A percentile compares a stretch with the other conserved stretches of the same genome.
Conservation (phyloP, 2,888 invertebrate genomes). For the Syrphus vitripennis region DNA sequence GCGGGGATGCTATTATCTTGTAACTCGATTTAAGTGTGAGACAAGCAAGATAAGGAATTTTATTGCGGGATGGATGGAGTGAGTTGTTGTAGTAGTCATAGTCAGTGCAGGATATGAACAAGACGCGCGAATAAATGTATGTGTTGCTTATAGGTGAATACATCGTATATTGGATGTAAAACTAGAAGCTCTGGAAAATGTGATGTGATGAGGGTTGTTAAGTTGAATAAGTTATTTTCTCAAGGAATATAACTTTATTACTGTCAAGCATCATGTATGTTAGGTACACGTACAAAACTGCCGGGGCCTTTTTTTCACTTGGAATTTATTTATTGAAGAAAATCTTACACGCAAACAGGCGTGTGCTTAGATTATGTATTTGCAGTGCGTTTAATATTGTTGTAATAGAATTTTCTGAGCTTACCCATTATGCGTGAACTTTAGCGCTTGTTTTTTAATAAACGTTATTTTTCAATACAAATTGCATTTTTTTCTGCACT, state of each 20-base stretch:
- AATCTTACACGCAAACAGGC: background rate
- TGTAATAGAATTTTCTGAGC: too few species aligned
- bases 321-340: background rate
- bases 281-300: too few species aligned
- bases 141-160: background rate
- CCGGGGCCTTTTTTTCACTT: background rate
- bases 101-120: background rate
- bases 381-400: too few species aligned
- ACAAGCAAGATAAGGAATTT: slow-evolving; percentile 10
- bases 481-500: too few species aligned
- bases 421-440: too few species aligned
- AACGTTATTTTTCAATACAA: too few species aligned
- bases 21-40: slow-evolving; percentile 43
- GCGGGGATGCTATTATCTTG: slow-evolving; percentile 38
- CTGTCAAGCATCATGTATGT: background rate
- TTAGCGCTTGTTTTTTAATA: too few species aligned
- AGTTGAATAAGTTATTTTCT: slow-evolving; percentile 25
- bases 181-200: background rate
- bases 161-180: background rate
- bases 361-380: too few species aligned
- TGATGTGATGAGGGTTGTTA: slow-evolving; percentile 17
- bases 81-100: background rate
- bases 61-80: background rate
- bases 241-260: slow-evolving; percentile 21
- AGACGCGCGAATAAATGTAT: background rate